Conservation (phyloP, 2,888 invertebrate genomes). For the Eristalis intricaria region DNA sequence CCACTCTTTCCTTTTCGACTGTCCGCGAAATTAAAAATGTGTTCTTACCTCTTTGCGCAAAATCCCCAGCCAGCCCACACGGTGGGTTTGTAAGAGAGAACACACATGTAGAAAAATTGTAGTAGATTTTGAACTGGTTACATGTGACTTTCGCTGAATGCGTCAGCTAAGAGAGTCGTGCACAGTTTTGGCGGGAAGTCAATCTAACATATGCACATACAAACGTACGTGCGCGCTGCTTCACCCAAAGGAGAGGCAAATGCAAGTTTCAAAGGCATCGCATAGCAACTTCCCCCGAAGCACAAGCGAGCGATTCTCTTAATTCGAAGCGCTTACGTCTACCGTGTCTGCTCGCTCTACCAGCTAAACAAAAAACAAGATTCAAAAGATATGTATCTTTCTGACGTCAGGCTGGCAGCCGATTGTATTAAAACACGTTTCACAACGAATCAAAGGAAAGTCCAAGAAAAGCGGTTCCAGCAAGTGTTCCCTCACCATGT, state of each 20-base stretch:
- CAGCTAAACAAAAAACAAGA: constrained; percentile 22
- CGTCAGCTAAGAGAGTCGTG: constrained; percentile 3
- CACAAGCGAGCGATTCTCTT: no score
- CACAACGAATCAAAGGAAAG: constrained; percentile 31
- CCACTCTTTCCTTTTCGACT: not conserved
- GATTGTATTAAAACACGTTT: constrained; percentile 2
- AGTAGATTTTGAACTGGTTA: constrained; percentile 34
- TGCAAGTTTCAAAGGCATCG: not conserved
- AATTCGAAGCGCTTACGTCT: no score
- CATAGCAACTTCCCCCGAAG: no score
- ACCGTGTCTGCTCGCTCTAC: not conserved
- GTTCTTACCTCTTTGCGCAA: constrained; percentile 41
- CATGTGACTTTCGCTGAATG: constrained; percentile 39
- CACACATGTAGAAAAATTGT: constrained; percentile 27
- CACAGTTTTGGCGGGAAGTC: constrained; percentile 43
- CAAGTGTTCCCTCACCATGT: not conserved
- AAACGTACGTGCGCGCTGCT: not conserved
- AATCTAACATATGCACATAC: not conserved
- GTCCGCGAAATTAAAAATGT: not conserved
- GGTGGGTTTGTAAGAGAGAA: constrained; percentile 3
- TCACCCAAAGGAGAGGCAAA: not conserved
- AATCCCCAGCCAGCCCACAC: not conserved
- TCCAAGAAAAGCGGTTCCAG: constrained; percentile 27
- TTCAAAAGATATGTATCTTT: not conserved
- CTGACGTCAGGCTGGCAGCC: constrained; percentile 31